A percentile compares a stretch with the other conserved stretches of the same genome.
These are phyloP conservation scores for Himalopsyche japonica DNA, from an alignment of 2,888 invertebrate genomes.

Conservation along the genomic window DNA sequence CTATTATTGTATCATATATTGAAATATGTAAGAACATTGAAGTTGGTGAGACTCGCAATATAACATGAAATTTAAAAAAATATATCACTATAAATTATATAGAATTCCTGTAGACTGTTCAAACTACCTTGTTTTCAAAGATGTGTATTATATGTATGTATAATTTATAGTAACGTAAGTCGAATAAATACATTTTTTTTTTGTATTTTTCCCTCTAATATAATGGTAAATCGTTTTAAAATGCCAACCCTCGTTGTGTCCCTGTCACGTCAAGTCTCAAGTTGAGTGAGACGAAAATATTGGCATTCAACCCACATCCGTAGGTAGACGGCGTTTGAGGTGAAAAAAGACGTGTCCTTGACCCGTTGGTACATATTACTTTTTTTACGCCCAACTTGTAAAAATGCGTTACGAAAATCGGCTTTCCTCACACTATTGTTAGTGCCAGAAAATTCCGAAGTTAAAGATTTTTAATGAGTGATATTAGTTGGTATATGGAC, in stretches of 20 bases:
- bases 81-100: too few species aligned
- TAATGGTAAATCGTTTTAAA: neutral
- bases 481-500: neutral
- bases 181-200: too few species aligned
- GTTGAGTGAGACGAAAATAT: neutral
- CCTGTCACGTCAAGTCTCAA: neutral
- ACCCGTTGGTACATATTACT: neutral
- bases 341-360: neutral
- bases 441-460: neutral
- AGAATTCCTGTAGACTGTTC: too few species aligned
- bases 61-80: too few species aligned
- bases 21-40: too few species aligned
- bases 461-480: neutral
- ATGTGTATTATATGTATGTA: too few species aligned
- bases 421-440: neutral
- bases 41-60: too few species aligned
- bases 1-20: too few species aligned
- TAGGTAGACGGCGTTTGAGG: neutral
- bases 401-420: neutral
- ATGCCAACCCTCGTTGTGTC: neutral
- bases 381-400: neutral
- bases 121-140: too few species aligned
- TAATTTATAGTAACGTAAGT: too few species aligned
- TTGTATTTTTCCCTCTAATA: too few species aligned
- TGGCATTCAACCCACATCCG: neutral